A percentile compares a stretch with the other conserved stretches of the same genome.
Conservation (phyloP, 2,113 vertebrate species). For the Galeopterus variegatus region DNA sequence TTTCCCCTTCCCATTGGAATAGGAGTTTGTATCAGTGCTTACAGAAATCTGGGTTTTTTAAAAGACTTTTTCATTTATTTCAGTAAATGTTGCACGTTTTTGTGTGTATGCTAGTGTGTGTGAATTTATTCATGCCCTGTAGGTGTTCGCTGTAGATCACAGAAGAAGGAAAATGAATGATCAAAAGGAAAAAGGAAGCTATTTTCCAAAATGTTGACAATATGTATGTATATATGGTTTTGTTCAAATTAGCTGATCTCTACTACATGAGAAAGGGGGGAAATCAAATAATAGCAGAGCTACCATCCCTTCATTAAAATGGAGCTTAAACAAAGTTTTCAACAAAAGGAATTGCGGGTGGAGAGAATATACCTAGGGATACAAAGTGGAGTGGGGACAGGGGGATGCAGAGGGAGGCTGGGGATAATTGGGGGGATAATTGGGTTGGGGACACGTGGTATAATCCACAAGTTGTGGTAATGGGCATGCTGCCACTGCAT, state of each 20-base stretch:
- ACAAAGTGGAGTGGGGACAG: no score
- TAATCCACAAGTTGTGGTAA: no score
- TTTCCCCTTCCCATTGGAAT: not conserved
- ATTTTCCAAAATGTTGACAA: not conserved
- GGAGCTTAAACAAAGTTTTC: not conserved
- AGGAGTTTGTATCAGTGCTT: not conserved
- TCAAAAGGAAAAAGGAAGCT: not conserved
- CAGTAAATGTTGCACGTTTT: not conserved
- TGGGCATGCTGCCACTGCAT: no score
- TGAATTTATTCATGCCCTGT: not conserved
- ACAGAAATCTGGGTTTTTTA: not conserved
- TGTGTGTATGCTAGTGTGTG: not conserved
- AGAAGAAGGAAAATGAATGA: not conserved
- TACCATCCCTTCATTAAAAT: not conserved
- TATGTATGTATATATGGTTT: no score
- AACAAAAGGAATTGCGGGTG: not conserved
- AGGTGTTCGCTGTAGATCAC: no score
- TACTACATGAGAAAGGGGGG: not conserved
- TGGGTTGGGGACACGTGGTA: no score
- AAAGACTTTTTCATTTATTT: not conserved
- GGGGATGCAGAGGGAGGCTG: no score
- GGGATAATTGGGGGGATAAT: no score
- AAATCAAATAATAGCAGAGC: not conserved
- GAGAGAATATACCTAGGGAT: no score
- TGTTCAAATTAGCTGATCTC: not conserved